These are phyloP conservation scores for Trematocara macrostoma DNA, from an alignment of 2,113 vertebrate genomes.

Conservation along the genomic window DNA sequence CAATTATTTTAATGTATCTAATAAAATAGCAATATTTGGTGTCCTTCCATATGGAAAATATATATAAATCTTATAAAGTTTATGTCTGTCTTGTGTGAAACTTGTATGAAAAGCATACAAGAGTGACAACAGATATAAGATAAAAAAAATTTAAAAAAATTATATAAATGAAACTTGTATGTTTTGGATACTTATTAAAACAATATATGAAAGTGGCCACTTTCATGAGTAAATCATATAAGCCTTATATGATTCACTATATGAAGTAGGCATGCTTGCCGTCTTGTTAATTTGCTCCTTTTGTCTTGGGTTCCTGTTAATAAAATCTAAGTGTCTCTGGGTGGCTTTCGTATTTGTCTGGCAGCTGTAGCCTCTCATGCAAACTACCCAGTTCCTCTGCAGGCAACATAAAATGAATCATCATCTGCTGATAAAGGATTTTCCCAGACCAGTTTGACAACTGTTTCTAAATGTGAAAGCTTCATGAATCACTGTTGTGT, in stretches of 20 bases:
- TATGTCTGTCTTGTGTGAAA: background rate
- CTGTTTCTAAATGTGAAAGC: constrained; percentile 19
- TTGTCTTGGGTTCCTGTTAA: background rate
- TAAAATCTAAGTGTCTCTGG: background rate
- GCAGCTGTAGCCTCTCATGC: background rate
- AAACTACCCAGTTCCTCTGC: constrained; percentile 20
- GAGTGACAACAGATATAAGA: background rate
- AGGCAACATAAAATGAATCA: constrained; percentile 16
- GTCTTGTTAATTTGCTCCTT: background rate
- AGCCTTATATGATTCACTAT: background rate
- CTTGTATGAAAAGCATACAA: background rate
- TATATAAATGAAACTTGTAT: background rate
- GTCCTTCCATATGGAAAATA: background rate
- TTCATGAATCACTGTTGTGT: constrained; percentile 21
- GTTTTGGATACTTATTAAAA: background rate
- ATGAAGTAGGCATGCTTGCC: background rate
- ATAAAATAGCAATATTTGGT: background rate
- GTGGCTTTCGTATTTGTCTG: background rate
- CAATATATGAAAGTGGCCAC: background rate
- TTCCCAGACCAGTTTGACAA: constrained; percentile 35
- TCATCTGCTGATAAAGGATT: constrained; percentile 9
- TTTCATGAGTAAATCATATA: background rate
- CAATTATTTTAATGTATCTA: background rate
- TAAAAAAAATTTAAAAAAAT: background rate
- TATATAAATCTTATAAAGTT: background rate